Evolutionary conservation across 2,888 invertebrate genomes (phyloP), one percentile per base, ranked within the genome.

Genomic region (Aradus depressus): DNA sequence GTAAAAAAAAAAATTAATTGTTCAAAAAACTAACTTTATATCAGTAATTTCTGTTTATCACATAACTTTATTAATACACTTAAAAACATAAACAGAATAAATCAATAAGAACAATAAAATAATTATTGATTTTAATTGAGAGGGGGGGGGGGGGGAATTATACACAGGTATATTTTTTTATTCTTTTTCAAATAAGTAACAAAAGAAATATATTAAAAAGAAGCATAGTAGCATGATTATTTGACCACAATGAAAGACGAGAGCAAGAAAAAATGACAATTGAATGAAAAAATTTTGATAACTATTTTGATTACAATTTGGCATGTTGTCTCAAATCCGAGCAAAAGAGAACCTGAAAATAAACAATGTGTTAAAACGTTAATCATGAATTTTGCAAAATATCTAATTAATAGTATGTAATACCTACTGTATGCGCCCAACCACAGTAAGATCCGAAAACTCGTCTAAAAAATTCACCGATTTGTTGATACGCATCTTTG

Each of bases 401-500:
- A 23, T 14, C 1, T 18, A 26, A 16, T 2, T 14, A 22, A 43
- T 12, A 25, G 19, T 26, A n/a, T 37, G 18, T n/a, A 4, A 4
- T 16, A 49, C 44, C 76, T 71, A 92, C 88, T 44, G 91, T 84
- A 67, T 95, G 93, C 12, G 95, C 90, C 93, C 93, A 95, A 10
- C 93, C 95, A 10, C 93, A 90, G 65, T 81, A 75, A 28, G 80
- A 76, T 2, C 93, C 92, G 73, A 88, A 92, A 4, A 89, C 65
- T 44, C 71, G 65, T 59, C 88, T 73, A 64, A 93, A 89, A 66
- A 81, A 75, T 52, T 80, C 77, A 1, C 86, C 86, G 55, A 95
- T 86, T 69, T 91, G 84, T 12, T 76, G 70, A 66, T 93, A 91
- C 60, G 86, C 75, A 67, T 80, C 83, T 12, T 82, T 80, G 0